phyloP scores from a whole-genome alignment of 1,140 invertebrate genomes.

The Drosophila arizonae region DNA sequence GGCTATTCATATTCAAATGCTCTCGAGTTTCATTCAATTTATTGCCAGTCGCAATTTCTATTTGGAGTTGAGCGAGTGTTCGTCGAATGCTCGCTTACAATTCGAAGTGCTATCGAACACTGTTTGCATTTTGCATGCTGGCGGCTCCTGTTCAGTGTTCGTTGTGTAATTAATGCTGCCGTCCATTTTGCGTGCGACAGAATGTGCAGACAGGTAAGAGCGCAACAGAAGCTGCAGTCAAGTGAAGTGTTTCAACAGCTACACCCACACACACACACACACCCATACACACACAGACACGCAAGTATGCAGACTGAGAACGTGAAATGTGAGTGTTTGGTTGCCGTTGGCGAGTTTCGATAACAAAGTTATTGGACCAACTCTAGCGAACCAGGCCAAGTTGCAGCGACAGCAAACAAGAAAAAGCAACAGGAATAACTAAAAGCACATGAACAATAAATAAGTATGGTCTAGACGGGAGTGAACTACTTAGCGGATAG shows the following conservation, averaged over 20 bases:
- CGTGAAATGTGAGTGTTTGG: conserved; percentile 16
- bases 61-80: neutral
- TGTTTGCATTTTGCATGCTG: conserved; percentile 2
- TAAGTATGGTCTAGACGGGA: too few species aligned
- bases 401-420: neutral
- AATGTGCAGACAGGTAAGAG: conserved; percentile 9
- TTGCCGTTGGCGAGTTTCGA: conserved; percentile 20
- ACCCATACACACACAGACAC: neutral
- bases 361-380: conserved; percentile 45
- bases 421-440: conserved; percentile 3
- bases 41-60: conserved; percentile 7
- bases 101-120: conserved; percentile 2
- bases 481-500: neutral
- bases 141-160: neutral
- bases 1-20: conserved; percentile 4
- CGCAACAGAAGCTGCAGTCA: conserved; percentile 28
- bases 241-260: conserved; percentile 2
- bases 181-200: conserved; percentile 1
- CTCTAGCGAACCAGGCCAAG: conserved; percentile 16
- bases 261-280: neutral
- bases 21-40: conserved; percentile 1
- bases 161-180: conserved; percentile 8
- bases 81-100: neutral
- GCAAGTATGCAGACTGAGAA: neutral
- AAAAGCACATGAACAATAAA: neutral